These are phyloP conservation scores for Mythimna albipuncta DNA, from an alignment of 2,888 invertebrate genomes.

Conservation along the genomic window DNA sequence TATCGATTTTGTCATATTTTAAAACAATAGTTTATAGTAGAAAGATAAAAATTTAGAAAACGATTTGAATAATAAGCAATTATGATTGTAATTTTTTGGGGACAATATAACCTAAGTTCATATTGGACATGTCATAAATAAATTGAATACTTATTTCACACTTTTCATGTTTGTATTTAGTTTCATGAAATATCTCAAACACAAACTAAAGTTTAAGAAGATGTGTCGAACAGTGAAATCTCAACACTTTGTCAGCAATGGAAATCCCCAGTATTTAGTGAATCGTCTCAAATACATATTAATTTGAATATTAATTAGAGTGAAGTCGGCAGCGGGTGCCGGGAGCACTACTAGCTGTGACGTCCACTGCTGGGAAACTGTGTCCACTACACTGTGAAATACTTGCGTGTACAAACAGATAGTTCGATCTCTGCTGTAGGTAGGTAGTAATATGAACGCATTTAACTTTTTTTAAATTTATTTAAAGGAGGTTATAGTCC, in stretches of 20 bases:
- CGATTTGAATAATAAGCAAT: too few species aligned
- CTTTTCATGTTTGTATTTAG: not conserved
- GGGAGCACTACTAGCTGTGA: constrained; percentile 51
- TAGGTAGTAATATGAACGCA: too few species aligned
- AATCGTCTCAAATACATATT: constrained; percentile 79
- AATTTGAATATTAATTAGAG: constrained; percentile 82
- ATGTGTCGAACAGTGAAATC: constrained; percentile 26
- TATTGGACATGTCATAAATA: not conserved
- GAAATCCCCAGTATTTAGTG: constrained; percentile 71
- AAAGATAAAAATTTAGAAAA: too few species aligned
- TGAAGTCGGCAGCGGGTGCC: constrained; percentile 64
- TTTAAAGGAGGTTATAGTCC: too few species aligned
- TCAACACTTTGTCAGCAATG: constrained; percentile 54
- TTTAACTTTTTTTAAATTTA: too few species aligned
- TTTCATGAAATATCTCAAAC: not conserved
- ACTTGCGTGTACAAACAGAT: not conserved
- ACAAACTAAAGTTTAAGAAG: too few species aligned
- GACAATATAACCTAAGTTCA: not conserved
- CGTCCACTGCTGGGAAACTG: constrained; percentile 30
- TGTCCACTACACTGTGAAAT: constrained; percentile 57
- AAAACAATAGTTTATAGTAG: too few species aligned
- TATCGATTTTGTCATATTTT: too few species aligned
- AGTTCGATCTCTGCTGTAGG: too few species aligned
- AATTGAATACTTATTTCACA: not conserved
- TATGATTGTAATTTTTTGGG: too few species aligned